These are phyloP conservation scores for Hippoglossus hippoglossus DNA, from an alignment of 2,797 vertebrate genomes.

Conservation along the genomic window DNA sequence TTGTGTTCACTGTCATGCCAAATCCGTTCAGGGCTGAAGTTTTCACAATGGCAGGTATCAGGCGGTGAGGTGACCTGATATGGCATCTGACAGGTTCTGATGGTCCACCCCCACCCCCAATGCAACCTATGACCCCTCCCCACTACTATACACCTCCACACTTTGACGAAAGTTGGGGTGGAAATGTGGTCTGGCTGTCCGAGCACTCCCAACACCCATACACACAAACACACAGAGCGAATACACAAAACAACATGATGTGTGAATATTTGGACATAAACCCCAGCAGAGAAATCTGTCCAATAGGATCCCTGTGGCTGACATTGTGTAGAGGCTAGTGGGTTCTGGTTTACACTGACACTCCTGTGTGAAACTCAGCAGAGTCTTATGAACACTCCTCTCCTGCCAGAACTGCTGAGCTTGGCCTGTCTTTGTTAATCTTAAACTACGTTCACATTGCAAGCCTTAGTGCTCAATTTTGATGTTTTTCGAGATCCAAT, in stretches of 20 bases:
- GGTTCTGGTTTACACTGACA: slow-evolving; percentile 53
- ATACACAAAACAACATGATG: slow-evolving; percentile 2
- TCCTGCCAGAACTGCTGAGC: slow-evolving; percentile 26
- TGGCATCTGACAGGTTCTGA: slow-evolving; percentile 59
- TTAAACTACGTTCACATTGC: neutral
- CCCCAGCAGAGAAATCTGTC: slow-evolving; percentile 9
- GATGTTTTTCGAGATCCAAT: too few relatives aligned
- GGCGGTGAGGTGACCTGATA: slow-evolving; percentile 47
- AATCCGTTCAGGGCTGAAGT: slow-evolving; percentile 64
- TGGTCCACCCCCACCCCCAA: slow-evolving; percentile 27
- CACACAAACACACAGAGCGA: slow-evolving; percentile 17
- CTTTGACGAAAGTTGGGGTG: neutral
- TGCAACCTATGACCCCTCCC: slow-evolving; percentile 51
- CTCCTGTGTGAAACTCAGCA: slow-evolving; percentile 69
- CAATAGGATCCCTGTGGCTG: slow-evolving; percentile 12
- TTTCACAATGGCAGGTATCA: slow-evolving; percentile 69
- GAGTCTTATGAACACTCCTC: slow-evolving; percentile 61
- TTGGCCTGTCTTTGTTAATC: slow-evolving; percentile 22
- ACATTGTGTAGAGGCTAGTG: slow-evolving; percentile 23
- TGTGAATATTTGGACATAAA: slow-evolving; percentile 3
- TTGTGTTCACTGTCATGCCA: slow-evolving; percentile 62
- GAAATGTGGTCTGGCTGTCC: neutral
- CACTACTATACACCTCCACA: slow-evolving; percentile 5
- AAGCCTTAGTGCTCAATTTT: too few relatives aligned
- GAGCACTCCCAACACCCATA: neutral